Evolutionary conservation across 1,140 invertebrate genomes (phyloP), one percentile per base, ranked within the genome.

Genomic region (Ceratoteleas bidentatus): DNA sequence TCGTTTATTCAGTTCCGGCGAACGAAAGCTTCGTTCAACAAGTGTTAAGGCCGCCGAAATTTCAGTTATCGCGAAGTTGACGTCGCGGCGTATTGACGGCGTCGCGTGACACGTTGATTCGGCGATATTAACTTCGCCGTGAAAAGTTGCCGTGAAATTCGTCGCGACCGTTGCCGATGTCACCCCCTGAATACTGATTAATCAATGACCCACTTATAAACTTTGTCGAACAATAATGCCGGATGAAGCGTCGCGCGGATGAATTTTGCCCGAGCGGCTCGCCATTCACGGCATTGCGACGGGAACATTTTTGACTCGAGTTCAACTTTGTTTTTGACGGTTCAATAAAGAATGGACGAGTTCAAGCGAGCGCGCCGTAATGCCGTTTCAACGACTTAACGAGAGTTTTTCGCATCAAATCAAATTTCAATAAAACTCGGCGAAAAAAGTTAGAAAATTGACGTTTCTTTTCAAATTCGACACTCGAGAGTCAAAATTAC

Each of bases 171-270:
- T 36, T 33, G 33, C 58, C 70, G 62, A 81, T 74, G 64, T 81
- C 58, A 81, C 56, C 70, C 56, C 70, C 70, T 70, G 78, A 81
- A 74, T 81, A 79, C 76, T 72, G 76, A 79, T 79, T 79, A 79
- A 79, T 79, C 76, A 79, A 79, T 79, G 68, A 72, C 76, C 76
- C 61, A 79, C 76, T 79, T 79, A 32, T 36, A 16, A 79, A 79
- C 60, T 79, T 70, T 72, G 3, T 38, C 16, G 33, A 72, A 72
- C 66, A 72, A 70, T 72, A 79, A 72, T 54, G 66, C 58, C 53
- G 68, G 58, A 40, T 65, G 66, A 60, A 72, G 70, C 61, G 57
- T 72, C 76, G 49, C 40, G 58, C 15, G 66, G 38, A 79, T 70
- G 60, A 72, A 79, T 77, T 77, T 77, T 56, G 73, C 47, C 24